Percentiles rank a stretch among this genome's conserved stretches.
Conservation (phyloP, 2,888 invertebrate species). For the Gibbula magus region DNA sequence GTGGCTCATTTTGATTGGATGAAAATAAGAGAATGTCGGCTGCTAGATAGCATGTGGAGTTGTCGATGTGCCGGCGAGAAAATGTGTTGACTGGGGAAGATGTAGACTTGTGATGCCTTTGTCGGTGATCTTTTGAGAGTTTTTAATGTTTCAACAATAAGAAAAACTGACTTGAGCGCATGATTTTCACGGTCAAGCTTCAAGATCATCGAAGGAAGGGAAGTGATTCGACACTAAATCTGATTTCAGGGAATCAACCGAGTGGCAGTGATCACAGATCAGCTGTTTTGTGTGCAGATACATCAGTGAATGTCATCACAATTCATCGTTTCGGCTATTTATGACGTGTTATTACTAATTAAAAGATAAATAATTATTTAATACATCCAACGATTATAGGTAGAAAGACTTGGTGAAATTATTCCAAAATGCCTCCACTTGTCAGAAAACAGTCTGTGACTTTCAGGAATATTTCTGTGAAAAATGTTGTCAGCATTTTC, state of each 20-base stretch:
- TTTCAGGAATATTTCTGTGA: neutral
- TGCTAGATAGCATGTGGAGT: slow-evolving; percentile 1
- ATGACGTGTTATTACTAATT: neutral
- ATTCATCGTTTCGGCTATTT: too few relatives aligned
- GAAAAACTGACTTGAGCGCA: neutral
- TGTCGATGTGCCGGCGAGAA: neutral
- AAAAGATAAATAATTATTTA: neutral
- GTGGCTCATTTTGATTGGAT: slow-evolving; percentile 43
- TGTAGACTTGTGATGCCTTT: neutral
- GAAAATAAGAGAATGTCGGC: slow-evolving; percentile 27
- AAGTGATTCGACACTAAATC: too few relatives aligned
- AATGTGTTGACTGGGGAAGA: neutral
- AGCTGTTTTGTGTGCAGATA: too few relatives aligned
- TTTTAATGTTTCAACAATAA: neutral
- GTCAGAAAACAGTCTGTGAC: neutral
- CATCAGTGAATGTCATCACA: too few relatives aligned
- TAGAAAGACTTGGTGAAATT: neutral
- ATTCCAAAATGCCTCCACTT: neutral
- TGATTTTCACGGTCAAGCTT: neutral
- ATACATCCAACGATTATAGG: neutral
- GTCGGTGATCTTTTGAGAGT: neutral
- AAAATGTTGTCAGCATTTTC: neutral
- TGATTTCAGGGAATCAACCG: too few relatives aligned
- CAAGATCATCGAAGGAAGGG: neutral
- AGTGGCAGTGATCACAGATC: too few relatives aligned